These are phyloP conservation scores for Lophura nycthemera DNA, from an alignment of 2,113 vertebrate species.

Conservation along the genomic window DNA sequence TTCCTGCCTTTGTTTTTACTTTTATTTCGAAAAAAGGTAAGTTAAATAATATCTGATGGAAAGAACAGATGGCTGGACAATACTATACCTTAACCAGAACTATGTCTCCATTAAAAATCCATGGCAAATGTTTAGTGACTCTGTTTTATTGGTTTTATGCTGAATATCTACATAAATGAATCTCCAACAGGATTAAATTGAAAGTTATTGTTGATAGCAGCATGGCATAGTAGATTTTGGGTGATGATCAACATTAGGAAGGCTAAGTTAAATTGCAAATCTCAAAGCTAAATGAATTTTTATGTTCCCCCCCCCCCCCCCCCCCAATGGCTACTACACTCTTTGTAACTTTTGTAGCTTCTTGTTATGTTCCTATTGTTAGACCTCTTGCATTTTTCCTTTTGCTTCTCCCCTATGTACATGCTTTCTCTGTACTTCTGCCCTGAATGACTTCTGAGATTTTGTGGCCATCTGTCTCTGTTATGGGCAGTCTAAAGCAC, in stretches of 20 bases:
- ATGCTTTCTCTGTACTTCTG: neutral
- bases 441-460: neutral
- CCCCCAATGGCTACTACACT: neutral
- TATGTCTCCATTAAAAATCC: neutral
- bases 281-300: neutral
- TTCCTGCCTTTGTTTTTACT: neutral
- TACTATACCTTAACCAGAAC: neutral
- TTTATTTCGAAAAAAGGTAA: neutral
- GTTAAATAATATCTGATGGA: neutral
- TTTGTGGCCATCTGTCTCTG: neutral
- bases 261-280: neutral
- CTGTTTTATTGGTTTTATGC: slow-evolving; percentile 6
- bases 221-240: neutral
- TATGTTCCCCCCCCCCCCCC: neutral
- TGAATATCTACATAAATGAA: slow-evolving; percentile 49
- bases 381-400: neutral
- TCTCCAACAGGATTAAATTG: slow-evolving; percentile 30
- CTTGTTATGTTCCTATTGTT: neutral
- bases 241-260: slow-evolving; percentile 11
- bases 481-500: neutral
- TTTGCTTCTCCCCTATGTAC: neutral
- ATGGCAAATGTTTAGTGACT: slow-evolving; percentile 33
- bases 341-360: neutral
- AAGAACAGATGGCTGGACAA: neutral
- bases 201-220: slow-evolving; percentile 14